Base-by-base conservation (phyloP, 2,888 invertebrate species). In the Pammene aurita region DNA sequence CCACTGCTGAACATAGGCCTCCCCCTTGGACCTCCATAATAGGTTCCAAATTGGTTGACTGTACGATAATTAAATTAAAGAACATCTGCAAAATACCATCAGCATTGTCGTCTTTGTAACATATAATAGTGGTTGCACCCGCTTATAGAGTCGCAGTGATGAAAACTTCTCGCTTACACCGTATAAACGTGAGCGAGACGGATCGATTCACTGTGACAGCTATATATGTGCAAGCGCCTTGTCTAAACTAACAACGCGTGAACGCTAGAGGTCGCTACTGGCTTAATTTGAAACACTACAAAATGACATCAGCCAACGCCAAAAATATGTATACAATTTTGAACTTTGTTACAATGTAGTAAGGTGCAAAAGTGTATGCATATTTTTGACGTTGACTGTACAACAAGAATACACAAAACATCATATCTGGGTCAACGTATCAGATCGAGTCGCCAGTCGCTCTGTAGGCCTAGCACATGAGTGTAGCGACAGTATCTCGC, bases 211-310 rank as follows among this genome's bases (percentile, higher is more conserved):
- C 57, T 58, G 63, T 18, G 68, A 26, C 13, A 16, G 38, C 68
- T 71, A 57, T 56, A 52, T 35, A 48, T 66, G 35, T 64, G 50
- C 68, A 44, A 56, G 63, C 57, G 68, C 57, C 61, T 42, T 65
- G 60, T 61, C 66, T 62, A 6, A 7, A 69, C 71, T 71, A 61
- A 65, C 64, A 52, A 61, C 57, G 64, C 57, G 68, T 64, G 50
- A 42, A n/a, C 42, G 46, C 58, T 64, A 64, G 68, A 63, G 57
- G 68, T 58, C 68, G 63, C 68, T 46, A 68, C 44, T 63, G 48
- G 48, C 16, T 34, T 10, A 10, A 5, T n/a, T 42, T 7, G 13
- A 41, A 2, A 6, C 41, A 10, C 35, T 26, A 11, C 1, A 11
- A 50, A 48, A 46, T 46, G 14, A 14, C 4, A n/a, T n/a, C n/a